Percentiles rank a stretch among this genome's conserved stretches.
Evolutionary conservation across 2,888 invertebrate species (phyloP).

Genomic region (Acleris holmiana): DNA sequence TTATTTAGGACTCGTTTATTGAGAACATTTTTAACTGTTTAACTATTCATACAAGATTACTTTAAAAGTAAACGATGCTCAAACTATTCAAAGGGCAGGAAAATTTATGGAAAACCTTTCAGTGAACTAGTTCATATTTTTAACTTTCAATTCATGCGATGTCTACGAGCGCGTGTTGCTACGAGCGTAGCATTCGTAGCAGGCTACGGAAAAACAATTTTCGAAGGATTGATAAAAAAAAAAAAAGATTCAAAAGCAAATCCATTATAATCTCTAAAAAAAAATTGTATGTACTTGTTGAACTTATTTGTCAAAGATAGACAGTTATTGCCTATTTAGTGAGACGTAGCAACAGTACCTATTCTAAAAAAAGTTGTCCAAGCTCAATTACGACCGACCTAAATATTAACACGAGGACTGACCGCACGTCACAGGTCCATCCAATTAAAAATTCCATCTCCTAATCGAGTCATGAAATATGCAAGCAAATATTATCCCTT

Average conservation of each 20-base stretch:
- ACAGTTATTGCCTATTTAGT: background rate
- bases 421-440: slow-evolving; percentile 74
- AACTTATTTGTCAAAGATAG: background rate
- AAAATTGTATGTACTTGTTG: no score
- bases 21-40: slow-evolving; percentile 35
- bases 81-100: background rate
- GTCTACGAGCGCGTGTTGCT: slow-evolving; percentile 37
- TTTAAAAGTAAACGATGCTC: background rate
- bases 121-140: slow-evolving; percentile 22
- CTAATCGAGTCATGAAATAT: slow-evolving; percentile 85
- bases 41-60: slow-evolving; percentile 30
- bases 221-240: no score
- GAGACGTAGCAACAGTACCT: background rate
- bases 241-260: no score
- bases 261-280: no score
- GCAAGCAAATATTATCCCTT: slow-evolving; percentile 85
- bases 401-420: slow-evolving; percentile 52
- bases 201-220: slow-evolving; percentile 46
- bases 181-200: slow-evolving; percentile 57
- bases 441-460: slow-evolving; percentile 84
- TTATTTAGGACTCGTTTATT: slow-evolving; percentile 53
- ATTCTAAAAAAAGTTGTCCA: background rate
- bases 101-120: slow-evolving; percentile 2
- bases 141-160: slow-evolving; percentile 21
- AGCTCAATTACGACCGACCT: slow-evolving; percentile 11